A percentile compares a stretch with the other conserved stretches of the same genome.
Conservation (phyloP, 2,797 vertebrate genomes). For the Balearica regulorum region DNA sequence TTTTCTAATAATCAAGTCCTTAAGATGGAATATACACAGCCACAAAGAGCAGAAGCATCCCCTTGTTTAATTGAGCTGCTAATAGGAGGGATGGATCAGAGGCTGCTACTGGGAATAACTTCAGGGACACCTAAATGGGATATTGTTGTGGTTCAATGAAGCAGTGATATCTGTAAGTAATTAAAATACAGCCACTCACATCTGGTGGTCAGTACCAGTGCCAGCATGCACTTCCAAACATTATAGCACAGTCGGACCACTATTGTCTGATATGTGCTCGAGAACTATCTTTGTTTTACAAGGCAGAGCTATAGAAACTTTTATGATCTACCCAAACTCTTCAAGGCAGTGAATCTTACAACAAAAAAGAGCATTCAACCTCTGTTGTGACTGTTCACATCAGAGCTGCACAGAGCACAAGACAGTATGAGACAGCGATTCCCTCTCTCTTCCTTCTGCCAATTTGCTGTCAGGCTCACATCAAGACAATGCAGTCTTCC, state of each 20-base stretch:
- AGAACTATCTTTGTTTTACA: neutral
- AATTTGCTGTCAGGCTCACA: neutral
- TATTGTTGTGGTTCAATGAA: neutral
- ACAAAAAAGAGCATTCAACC: neutral
- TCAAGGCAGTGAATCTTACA: neutral
- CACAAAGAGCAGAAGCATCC: neutral
- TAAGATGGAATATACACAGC: neutral
- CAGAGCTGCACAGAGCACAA: neutral
- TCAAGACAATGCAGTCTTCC: neutral
- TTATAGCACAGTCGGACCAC: neutral
- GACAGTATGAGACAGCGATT: neutral
- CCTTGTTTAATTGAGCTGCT: neutral
- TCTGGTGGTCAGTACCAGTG: neutral
- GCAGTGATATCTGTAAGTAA: neutral
- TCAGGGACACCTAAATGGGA: neutral
- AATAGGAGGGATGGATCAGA: neutral
- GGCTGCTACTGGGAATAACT: neutral
- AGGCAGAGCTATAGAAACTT: neutral
- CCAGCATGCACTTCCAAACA: neutral
- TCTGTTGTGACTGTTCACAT: neutral
- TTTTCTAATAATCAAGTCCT: neutral
- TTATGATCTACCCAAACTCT: neutral
- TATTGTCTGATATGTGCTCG: neutral
- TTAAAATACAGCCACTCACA: neutral
- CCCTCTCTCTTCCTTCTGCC: neutral